Evolutionary conservation across 92 coral and sea anemone species (phyloP).

Genomic region (Phenganax stokvisi): DNA sequence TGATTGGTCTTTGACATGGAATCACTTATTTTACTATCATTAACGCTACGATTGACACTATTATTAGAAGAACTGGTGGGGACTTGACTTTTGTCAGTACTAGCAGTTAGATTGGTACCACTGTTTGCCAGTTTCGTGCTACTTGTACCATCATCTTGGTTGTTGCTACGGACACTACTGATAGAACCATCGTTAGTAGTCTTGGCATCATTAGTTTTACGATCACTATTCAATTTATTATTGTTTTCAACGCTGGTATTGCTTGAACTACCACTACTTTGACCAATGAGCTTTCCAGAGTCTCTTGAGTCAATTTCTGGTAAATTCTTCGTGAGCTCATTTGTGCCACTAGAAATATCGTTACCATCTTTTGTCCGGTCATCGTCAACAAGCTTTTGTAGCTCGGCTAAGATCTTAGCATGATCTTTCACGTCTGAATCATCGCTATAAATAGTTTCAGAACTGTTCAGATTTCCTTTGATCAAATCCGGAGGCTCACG

Average conservation of each 20-base stretch:
- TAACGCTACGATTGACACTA: background rate
- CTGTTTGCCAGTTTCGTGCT: background rate
- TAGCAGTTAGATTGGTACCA: background rate
- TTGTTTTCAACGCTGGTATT: background rate
- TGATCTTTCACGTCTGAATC: slow-evolving; percentile 30
- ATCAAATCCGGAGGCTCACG: slow-evolving; percentile 5
- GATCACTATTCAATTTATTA: background rate
- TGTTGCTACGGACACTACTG: background rate
- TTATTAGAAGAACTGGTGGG: background rate
- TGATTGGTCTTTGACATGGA: background rate
- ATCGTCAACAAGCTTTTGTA: slow-evolving; percentile 30
- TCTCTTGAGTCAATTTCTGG: background rate
- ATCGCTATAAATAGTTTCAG: background rate
- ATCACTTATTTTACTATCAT: background rate
- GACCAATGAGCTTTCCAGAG: background rate
- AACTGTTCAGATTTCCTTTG: slow-evolving; percentile 18
- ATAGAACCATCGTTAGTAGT: background rate
- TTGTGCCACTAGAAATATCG: background rate
- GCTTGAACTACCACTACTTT: background rate
- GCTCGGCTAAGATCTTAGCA: slow-evolving; percentile 22
- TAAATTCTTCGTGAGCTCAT: background rate
- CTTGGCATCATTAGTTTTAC: background rate
- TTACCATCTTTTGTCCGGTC: slow-evolving; percentile 4
- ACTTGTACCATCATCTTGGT: background rate
- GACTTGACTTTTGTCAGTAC: too few relatives aligned